Evolutionary conservation across 2,113 vertebrate species (phyloP).

Genomic region (Girardinichthys multiradiatus): DNA sequence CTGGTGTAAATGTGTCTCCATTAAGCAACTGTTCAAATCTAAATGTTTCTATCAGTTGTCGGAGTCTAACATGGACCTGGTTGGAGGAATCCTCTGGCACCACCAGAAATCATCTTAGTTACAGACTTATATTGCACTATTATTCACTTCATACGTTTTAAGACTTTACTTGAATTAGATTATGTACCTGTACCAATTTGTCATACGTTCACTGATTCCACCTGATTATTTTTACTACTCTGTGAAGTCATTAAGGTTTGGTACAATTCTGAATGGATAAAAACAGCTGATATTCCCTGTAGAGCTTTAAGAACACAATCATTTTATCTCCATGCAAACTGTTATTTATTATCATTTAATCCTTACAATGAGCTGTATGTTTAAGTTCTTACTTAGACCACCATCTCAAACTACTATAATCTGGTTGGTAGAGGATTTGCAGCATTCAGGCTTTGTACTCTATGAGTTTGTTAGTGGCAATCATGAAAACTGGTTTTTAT

Average conservation of each 20-base stretch:
- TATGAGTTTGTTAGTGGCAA: slow-evolving; percentile 27
- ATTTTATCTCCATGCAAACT: slow-evolving; percentile 28
- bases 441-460: neutral
- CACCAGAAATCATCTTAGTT: no score
- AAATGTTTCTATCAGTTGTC: no score
- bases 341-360: slow-evolving; percentile 21
- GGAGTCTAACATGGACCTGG: no score
- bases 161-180: slow-evolving; percentile 78
- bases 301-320: neutral
- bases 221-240: slow-evolving; percentile 14
- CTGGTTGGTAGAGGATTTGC: neutral
- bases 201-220: slow-evolving; percentile 28
- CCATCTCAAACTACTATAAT: neutral
- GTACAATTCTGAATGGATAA: neutral
- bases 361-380: neutral
- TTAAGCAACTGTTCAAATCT: no score
- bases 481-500: neutral
- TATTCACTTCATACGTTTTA: slow-evolving; percentile 79
- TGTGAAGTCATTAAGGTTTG: neutral
- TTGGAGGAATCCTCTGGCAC: no score
- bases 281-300: slow-evolving; percentile 10
- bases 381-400: no score
- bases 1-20: no score
- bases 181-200: neutral
- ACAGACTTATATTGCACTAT: slow-evolving; percentile 73